Conservation (phyloP, 2,797 vertebrate genomes). For the Anomalospiza imberbis region DNA sequence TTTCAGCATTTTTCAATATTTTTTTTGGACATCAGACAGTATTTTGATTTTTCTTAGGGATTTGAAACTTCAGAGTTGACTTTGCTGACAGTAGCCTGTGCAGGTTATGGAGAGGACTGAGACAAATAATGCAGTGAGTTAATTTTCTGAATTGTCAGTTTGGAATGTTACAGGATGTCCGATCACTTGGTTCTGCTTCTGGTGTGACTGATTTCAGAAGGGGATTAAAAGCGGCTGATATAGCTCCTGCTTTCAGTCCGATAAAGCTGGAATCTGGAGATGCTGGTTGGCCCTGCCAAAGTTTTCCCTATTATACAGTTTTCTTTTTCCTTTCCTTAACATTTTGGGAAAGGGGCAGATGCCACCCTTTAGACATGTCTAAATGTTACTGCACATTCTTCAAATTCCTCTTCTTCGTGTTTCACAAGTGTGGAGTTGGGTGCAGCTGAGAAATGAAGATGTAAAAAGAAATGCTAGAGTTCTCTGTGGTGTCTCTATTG, state of each 20-base stretch:
- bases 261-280: neutral
- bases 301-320: neutral
- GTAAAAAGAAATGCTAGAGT: neutral
- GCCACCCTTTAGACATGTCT: neutral
- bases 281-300: neutral
- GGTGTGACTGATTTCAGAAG: neutral
- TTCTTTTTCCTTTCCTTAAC: neutral
- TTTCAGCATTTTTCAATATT: neutral
- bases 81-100: neutral
- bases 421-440: neutral
- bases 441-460: neutral
- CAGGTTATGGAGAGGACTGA: neutral
- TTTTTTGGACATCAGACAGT: neutral
- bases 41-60: neutral
- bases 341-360: neutral
- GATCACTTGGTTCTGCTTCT: neutral
- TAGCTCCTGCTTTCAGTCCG: neutral
- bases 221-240: neutral
- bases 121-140: neutral
- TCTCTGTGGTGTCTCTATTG: neutral
- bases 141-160: neutral
- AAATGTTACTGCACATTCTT: neutral
- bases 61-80: neutral
- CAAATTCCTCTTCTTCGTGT: neutral
- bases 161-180: neutral